Conservation (phyloP, 64 coral and sea anemone genomes). For the Montipora capricornis region DNA sequence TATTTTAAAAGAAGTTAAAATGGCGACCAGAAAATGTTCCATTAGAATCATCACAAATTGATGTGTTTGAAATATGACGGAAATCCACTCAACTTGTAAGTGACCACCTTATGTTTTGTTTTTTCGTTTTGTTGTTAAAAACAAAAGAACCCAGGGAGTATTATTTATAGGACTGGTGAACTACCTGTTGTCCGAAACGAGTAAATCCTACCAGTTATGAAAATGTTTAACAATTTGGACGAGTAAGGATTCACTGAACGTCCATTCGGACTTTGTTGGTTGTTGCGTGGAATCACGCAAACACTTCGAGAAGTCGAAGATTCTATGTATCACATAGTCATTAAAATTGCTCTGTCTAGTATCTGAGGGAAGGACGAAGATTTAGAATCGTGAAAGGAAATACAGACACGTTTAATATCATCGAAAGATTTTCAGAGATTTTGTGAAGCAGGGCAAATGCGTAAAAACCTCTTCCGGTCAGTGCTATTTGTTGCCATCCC, state of each 20-base stretch:
- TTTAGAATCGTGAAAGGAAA: no score
- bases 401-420: no score
- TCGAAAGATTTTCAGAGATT: no score
- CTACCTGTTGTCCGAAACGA: constrained; percentile 17
- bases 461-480: no score
- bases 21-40: background rate
- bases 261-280: background rate
- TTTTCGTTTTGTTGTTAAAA: background rate
- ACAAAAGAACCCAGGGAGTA: background rate
- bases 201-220: background rate
- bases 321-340: no score
- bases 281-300: background rate
- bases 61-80: constrained; percentile 8
- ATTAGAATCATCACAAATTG: background rate
- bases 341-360: no score
- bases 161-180: constrained; percentile 27
- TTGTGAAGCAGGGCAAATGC: no score
- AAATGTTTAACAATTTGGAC: constrained; percentile 35
- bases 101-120: background rate
- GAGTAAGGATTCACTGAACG: background rate
- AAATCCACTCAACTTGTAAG: constrained; percentile 14
- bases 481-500: no score
- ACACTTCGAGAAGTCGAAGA: background rate
- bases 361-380: no score
- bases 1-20: constrained; percentile 6